Evolutionary conservation across 2,888 invertebrate genomes (phyloP), one percentile per base, ranked within the genome.

Genomic region (Melitaea athalia): DNA sequence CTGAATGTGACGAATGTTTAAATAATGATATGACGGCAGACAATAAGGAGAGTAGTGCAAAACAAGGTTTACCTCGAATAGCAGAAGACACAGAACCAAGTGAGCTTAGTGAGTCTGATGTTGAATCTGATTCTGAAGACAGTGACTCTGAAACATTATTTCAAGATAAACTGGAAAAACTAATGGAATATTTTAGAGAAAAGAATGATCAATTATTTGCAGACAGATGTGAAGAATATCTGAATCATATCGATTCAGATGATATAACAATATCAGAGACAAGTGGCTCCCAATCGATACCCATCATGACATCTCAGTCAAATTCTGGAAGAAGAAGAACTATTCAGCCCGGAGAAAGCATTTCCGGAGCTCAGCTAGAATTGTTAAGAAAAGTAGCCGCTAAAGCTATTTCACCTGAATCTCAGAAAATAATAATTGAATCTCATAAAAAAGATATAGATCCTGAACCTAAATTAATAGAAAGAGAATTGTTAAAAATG

Each of bases 1-100:
- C 97, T 76, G 97, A 97, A 85, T 97, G 97, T 85, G 97, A 97
- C 84, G 97, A 97, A 81, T 97, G 97, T 81, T 93, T 96, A 59
- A 94, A 94, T 72, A 91, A 87, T 72, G 95, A 95, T 78, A 90
- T 91, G 53, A 85, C 78, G 77, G 87, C 81, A 74, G 93, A 90
- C 75, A 91, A 91, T 72, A 91, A 90, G 78, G 92, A 91, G 76
- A 80, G 79, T 61, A 83, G 78, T 62, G 83, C 85, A 70, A 93
- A 93, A 74, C 91, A 92, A 73, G 92, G 90, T 4, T 80, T 92
- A 67, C 92, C 92, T 38, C 85, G 92, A 77, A 93, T 93, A 78
- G 92, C 92, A 67, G 93, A 93, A 78, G 93, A 93, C 60, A 93
- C 92, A 71, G 94, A 94, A 76, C 93, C 94, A 8, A 94, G 94